Base-by-base conservation (phyloP, 2,888 invertebrate genomes). In the Falcaria lacertinaria region DNA sequence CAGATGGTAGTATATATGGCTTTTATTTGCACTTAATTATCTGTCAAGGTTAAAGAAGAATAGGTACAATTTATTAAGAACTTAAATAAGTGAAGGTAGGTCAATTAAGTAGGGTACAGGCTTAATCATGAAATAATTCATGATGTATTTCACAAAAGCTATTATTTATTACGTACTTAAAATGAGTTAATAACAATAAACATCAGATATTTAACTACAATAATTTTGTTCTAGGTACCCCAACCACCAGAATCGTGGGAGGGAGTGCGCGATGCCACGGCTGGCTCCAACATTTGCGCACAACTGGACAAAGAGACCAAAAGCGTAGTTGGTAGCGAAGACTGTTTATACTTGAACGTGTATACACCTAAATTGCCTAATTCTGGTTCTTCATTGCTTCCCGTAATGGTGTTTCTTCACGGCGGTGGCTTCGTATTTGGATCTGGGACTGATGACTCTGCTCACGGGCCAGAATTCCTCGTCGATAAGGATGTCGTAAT, bases 321-420 rank as follows among this genome's bases (percentile, higher is more conserved):
- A n/a, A 77, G 49, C 7, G 57, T 90, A 15, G 76, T 89, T 35
- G 92, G 92, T 15, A 81, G 85, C 52, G 92, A 92, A 62, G 92
- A 92, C 64, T 94, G 94, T 50, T 80, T 94, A 4, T 93, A 91
- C 57, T 69, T 94, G 15, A 94, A 94, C 67, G 92, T 94, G 0
- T 94, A 92, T 62, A 91, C 92, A 14, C 92, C 93, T 1, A 81
- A 69, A 46, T 59, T 91, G 48, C 76, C 79, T 0, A 39, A 60
- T 6, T 45, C 52, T 15, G 53, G 48, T 8, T 35, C 47, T 5
- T 19, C 49, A 8, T 51, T 53, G 2, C 48, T 78, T 5, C 86
- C 90, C 1, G 89, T 90, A 0, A 89, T 90, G 89, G 79, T 89
- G 1, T 89, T 75, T 47, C 55, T 86, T 6, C 90, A 90, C 47